phyloP scores from a whole-genome alignment of 2,113 vertebrate species.

The Apteryx owenii region DNA sequence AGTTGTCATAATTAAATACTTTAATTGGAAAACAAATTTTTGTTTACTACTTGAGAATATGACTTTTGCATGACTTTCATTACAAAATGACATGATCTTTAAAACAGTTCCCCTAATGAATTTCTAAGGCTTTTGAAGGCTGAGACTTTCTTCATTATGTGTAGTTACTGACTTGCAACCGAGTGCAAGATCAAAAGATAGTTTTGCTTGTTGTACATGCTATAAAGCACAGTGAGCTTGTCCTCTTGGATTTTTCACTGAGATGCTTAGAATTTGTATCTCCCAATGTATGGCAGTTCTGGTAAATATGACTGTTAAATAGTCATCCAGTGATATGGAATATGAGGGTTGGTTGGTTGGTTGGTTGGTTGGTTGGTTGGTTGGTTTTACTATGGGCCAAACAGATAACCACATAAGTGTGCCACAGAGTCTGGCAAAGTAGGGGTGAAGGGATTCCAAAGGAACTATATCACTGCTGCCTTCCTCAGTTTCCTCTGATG shows the following conservation, averaged over 20 bases:
- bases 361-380: neutral
- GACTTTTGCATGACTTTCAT: neutral
- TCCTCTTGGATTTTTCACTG: neutral
- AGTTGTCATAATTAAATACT: neutral
- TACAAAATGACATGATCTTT: neutral
- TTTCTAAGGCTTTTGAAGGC: neutral
- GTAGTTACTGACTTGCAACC: neutral
- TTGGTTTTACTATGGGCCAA: neutral
- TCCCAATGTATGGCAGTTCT: rapidly evolving
- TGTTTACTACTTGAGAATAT: neutral
- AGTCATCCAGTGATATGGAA: neutral
- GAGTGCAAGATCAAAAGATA: neutral
- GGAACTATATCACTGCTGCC: rapidly evolving
- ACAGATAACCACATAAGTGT: neutral
- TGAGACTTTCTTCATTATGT: neutral
- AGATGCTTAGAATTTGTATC: neutral
- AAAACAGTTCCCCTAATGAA: neutral
- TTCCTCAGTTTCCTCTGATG: neutral
- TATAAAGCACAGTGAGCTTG: neutral
- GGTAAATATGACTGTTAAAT: neutral
- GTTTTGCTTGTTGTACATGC: neutral
- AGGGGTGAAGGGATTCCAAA: neutral
- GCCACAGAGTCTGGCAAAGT: neutral
- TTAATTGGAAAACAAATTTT: neutral
- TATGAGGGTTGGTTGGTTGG: neutral